Conservation (phyloP, 2,113 vertebrate genomes). For the Peromyscus polionotus region DNA sequence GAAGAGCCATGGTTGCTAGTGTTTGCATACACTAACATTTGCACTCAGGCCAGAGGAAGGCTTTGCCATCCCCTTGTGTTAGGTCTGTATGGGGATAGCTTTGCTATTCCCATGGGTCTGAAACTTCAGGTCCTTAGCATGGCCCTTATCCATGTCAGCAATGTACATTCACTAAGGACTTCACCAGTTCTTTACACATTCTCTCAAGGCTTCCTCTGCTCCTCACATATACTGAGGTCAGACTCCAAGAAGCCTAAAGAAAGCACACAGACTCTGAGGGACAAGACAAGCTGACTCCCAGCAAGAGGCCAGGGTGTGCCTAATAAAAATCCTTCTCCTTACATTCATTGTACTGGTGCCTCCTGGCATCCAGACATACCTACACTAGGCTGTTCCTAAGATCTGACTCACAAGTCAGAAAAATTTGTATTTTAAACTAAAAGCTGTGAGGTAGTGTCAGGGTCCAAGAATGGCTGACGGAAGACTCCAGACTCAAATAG, state of each 20-base stretch:
- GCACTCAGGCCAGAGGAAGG: neutral
- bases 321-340: neutral
- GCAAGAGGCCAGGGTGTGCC: neutral
- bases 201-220: neutral
- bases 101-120: neutral
- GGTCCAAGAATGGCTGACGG: no score
- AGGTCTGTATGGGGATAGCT: neutral
- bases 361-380: neutral
- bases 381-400: neutral
- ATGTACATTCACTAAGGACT: neutral
- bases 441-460: neutral
- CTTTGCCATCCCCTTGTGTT: neutral
- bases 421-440: neutral
- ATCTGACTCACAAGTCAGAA: neutral
- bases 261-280: neutral
- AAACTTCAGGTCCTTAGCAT: neutral
- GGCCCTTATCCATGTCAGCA: neutral
- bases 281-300: neutral
- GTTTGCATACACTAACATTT: neutral
- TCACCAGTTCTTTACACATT: neutral
- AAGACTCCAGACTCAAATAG: no score
- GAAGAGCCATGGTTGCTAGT: no score
- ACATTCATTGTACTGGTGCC: neutral
- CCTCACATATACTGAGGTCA: no score
- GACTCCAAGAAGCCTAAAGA: neutral